Conservation (phyloP, 2,113 vertebrate species). For the Limanda limanda region DNA sequence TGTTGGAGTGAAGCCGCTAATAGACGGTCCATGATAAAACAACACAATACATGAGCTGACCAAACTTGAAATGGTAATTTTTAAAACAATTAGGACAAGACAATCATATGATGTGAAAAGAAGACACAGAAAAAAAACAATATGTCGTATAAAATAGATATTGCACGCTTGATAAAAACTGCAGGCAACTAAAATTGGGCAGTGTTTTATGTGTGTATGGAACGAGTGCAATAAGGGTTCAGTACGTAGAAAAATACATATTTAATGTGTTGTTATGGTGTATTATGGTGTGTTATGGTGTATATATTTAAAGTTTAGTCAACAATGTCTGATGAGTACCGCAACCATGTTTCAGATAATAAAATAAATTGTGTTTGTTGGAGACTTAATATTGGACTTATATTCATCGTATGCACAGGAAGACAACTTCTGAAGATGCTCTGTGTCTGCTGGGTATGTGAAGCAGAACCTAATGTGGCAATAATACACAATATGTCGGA, state of each 20-base stretch:
- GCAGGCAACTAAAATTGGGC: too few species aligned
- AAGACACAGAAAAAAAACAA: too few species aligned
- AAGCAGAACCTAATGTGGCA: too few species aligned
- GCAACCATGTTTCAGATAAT: background rate
- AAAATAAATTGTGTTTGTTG: background rate
- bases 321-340: background rate
- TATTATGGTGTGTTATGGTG: background rate
- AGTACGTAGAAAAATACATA: background rate
- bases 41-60: too few species aligned
- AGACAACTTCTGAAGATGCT: background rate
- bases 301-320: background rate
- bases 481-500: too few species aligned
- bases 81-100: too few species aligned
- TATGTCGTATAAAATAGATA: background rate
- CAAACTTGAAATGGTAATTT: too few species aligned
- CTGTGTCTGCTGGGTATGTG: too few species aligned
- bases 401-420: background rate
- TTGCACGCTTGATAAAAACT: background rate
- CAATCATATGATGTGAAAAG: too few species aligned
- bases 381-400: background rate
- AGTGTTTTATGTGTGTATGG: too few species aligned
- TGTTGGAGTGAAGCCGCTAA: background rate
- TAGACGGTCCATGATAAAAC: too few species aligned
- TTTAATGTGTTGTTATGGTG: background rate
- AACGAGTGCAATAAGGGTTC: background rate